These are phyloP conservation scores for Hecatera dysodea DNA, from an alignment of 2,888 invertebrate species.

Conservation along the genomic window DNA sequence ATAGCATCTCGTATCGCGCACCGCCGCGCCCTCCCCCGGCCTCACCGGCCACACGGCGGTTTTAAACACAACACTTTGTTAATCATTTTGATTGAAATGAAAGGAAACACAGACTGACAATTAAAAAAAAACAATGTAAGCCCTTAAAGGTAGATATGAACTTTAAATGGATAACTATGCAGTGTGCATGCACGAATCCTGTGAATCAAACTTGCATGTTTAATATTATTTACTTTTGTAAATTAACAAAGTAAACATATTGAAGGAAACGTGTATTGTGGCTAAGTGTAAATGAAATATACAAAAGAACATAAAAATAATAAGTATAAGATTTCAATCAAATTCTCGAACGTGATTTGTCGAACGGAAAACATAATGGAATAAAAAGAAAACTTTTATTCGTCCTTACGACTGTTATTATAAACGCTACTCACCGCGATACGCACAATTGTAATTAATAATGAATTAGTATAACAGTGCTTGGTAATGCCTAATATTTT, in stretches of 20 bases:
- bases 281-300: background rate
- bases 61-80: constrained; percentile 75
- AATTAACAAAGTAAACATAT: too few species aligned
- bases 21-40: constrained; percentile 46
- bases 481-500: constrained; percentile 71
- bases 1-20: constrained; percentile 79
- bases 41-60: constrained; percentile 58
- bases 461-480: constrained; percentile 69
- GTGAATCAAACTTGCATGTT: constrained; percentile 24
- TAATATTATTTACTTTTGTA: constrained; percentile 6
- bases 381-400: constrained; percentile 43
- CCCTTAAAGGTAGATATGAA: constrained; percentile 50
- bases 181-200: constrained; percentile 39
- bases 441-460: constrained; percentile 67
- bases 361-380: constrained; percentile 43
- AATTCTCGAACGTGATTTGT: constrained; percentile 23
- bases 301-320: background rate
- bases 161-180: constrained; percentile 39
- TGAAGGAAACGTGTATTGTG: background rate
- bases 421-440: constrained; percentile 45
- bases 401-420: constrained; percentile 51
- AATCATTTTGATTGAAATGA: constrained; percentile 75
- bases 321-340: constrained; percentile 8
- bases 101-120: constrained; percentile 72
- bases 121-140: constrained; percentile 70